Evolutionary conservation across 2,888 invertebrate genomes (phyloP), one percentile per base, ranked within the genome.

Genomic region (Chymomyza procnemis): DNA sequence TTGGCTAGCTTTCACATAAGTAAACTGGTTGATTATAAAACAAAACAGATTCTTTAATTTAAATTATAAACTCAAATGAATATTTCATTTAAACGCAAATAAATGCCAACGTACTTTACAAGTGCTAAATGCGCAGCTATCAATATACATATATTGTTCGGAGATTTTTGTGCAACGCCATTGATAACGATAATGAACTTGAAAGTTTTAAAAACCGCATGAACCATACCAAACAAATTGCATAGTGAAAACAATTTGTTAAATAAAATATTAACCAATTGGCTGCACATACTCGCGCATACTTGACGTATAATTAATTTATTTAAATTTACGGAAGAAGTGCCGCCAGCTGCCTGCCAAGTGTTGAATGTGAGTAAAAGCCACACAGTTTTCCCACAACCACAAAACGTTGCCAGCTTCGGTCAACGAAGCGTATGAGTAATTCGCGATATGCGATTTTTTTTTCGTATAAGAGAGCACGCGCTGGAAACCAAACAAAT

Each of bases 341-440:
- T 70, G 70, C 54, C 50, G 63, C 48, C 46, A 64, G 64, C 66
- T 14, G 56, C 47, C 66, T 14, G 56, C 47, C 55, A 67, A 61
- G 64, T 41, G 55, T 56, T 52, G 19, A 62, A 66, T 55, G 18
- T 21, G 57, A 55, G 48, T 56, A 64, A 67, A 66, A 71, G 56
- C 68, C 59, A 61, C 63, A 26, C 54, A 22, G 47, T 66, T 60
- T 75, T 77, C 71, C 19, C 19, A 12, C 54, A 63, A 59, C 55
- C 26, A 26, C 26, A n/a, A n/a, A n/a, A 26, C 26, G 26, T 26
- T 8, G 26, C 8, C 26, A 26, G 26, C 26, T 1, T 6, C 69
- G 74, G 59, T 64, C 79, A 72, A 78, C 79, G 26, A 78, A 75
- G 78, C 85, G 80, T 80, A 85, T 85, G 78, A 75, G 65, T 73